Evolutionary conservation across 1,140 invertebrate species (phyloP), one percentile per base, ranked within the genome.

Genomic region (Heterodera carotae): DNA sequence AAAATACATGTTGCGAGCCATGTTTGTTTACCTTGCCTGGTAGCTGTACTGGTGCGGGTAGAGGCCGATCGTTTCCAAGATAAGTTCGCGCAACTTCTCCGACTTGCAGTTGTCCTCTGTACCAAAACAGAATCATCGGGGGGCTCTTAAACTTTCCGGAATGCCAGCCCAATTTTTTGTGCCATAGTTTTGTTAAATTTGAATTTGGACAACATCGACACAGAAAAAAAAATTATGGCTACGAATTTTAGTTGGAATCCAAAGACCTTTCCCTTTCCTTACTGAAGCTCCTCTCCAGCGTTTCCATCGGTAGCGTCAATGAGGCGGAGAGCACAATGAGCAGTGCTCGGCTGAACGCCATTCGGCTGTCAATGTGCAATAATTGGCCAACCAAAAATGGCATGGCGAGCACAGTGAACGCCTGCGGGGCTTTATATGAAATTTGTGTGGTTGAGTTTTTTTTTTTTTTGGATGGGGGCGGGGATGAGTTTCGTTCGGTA

Each of bases 41-140:
- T 88, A 85, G 72, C 85, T 88, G 73, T 87, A 87, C 75, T 87
- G 85, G 80, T 87, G 85, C 15, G 85, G 85, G 67, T 87, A 87
- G 34, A 82, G 76, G 0, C 83, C 85, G 34, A 88, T 85, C 10
- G 86, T 87, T 67, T 87, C 85, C 27, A 87, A 59, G 59, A 87
- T 86, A 39, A 87, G 71, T 73, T 87, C 85, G 31, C 81, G 62
- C 43, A 87, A 66, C 68, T 87, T 87, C n/a, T 86, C 84, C 62
- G 85, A 87, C 76, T 86, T 87, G 69, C 85, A 87, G 60, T 85
- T 88, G 68, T 87, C 86, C 64, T 86, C 86, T 86, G 75, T 77
- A 86, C 76, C 12, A 69, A 69, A 43, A n/a, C n/a, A n/a, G n/a
- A n/a, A n/a, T n/a, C n/a, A n/a, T n/a, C n/a, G n/a, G n/a, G n/a